Evolutionary conservation across 1,140 invertebrate genomes (phyloP).

Genomic region (Palaemon carinicauda): DNA sequence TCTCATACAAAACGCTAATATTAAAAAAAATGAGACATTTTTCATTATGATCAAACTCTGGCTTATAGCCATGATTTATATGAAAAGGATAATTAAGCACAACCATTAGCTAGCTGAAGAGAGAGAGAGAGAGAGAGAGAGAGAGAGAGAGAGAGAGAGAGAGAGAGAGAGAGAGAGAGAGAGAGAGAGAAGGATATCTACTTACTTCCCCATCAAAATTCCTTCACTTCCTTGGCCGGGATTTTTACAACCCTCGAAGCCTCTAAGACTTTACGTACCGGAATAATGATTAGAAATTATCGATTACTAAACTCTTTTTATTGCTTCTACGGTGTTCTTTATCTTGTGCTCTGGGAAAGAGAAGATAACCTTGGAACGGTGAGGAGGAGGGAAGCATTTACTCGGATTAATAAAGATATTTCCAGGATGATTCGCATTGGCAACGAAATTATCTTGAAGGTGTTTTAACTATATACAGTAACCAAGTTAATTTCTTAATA

Average conservation of each 20-base stretch:
- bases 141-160: neutral
- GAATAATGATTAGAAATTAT: neutral
- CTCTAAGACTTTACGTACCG: no score
- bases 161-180: neutral
- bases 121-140: neutral
- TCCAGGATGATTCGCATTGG: no score
- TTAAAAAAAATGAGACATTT: no score
- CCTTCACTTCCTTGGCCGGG: neutral
- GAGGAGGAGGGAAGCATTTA: no score
- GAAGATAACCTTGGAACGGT: no score
- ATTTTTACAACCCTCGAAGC: neutral
- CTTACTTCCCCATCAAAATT: neutral
- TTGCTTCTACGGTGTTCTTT: neutral
- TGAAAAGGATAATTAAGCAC: neutral
- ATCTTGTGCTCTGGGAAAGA: neutral
- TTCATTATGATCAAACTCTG: neutral
- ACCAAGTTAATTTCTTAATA: no score
- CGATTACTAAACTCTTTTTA: neutral
- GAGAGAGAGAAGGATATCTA: neutral
- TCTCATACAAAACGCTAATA: no score
- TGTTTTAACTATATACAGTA: no score
- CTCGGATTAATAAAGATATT: no score
- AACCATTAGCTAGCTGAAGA: neutral
- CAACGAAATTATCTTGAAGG: no score
- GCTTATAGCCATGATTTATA: neutral